Percentiles rank a stretch among this genome's conserved stretches.
Conservation (phyloP, 2,888 invertebrate genomes). For the Anarsia innoxiella region DNA sequence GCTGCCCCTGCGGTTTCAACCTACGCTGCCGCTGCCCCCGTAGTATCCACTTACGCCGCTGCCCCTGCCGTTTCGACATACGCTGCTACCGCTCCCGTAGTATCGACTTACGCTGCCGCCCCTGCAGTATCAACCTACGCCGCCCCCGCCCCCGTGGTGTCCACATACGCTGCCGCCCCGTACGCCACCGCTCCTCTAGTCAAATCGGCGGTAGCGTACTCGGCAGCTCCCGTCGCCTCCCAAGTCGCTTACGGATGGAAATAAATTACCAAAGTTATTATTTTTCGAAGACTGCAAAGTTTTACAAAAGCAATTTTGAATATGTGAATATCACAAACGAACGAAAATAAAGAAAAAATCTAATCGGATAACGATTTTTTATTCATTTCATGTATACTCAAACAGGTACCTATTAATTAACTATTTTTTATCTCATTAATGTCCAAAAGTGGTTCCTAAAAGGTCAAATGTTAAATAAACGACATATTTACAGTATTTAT, state of each 20-base stretch:
- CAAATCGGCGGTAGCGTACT: constrained; percentile 44
- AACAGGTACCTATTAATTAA: no score
- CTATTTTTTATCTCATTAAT: not conserved
- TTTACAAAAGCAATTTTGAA: not conserved
- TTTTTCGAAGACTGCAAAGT: not conserved
- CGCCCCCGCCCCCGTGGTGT: constrained; percentile 24
- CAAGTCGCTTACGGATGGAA: constrained; percentile 75
- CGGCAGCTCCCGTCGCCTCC: constrained; percentile 76
- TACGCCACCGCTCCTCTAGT: constrained; percentile 30
- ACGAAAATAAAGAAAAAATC: not conserved
- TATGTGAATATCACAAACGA: not conserved
- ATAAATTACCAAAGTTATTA: constrained; percentile 14
- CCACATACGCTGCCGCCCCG: constrained; percentile 19
- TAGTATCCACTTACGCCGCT: constrained; percentile 46
- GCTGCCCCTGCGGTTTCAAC: constrained; percentile 35
- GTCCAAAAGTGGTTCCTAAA: not conserved
- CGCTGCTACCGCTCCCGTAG: constrained; percentile 20
- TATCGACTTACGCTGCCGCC: constrained; percentile 33
- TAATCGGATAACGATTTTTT: no score
- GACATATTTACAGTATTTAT: no score
- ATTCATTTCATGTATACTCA: no score
- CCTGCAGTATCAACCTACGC: constrained; percentile 46
- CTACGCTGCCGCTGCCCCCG: constrained; percentile 26
- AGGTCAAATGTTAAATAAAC: not conserved
- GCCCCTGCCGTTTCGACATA: constrained; percentile 43